Conservation (phyloP, 2,113 vertebrate species). For the Pontoporia blainvillei region DNA sequence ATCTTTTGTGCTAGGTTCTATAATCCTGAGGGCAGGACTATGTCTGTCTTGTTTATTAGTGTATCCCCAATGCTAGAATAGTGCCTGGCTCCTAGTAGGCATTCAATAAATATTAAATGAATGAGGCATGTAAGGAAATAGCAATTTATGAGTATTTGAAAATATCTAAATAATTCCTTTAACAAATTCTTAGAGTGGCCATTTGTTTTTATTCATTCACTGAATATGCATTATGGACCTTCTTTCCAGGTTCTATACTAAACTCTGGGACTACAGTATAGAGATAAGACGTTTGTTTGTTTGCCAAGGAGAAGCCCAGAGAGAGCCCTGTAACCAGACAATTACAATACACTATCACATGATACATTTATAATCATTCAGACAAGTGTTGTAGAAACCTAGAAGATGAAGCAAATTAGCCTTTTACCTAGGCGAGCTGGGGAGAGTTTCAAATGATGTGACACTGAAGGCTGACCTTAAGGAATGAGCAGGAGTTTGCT, state of each 20-base stretch:
- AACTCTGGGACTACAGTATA: background rate
- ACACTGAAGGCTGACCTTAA: background rate
- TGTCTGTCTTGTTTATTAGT: background rate
- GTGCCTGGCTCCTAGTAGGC: background rate
- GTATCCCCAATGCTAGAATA: background rate
- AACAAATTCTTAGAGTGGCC: background rate
- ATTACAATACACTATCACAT: background rate
- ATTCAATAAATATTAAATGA: background rate
- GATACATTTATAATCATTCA: background rate
- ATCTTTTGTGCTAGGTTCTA: background rate
- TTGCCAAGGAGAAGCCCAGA: background rate
- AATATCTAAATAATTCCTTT: conserved; percentile 18
- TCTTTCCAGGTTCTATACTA: background rate
- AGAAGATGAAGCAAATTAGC: background rate
- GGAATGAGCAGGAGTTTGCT: background rate
- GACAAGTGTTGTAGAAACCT: background rate
- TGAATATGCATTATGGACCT: background rate
- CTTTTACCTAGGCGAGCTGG: background rate
- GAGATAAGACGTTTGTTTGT: background rate
- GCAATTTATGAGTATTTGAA: background rate
- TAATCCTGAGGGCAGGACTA: background rate
- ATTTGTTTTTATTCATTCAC: background rate
- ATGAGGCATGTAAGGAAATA: background rate
- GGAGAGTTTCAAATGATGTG: background rate
- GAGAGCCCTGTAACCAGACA: background rate